Evolutionary conservation across 2,888 invertebrate genomes (phyloP), one percentile per base, ranked within the genome.

Genomic region (Aethes cnicana): DNA sequence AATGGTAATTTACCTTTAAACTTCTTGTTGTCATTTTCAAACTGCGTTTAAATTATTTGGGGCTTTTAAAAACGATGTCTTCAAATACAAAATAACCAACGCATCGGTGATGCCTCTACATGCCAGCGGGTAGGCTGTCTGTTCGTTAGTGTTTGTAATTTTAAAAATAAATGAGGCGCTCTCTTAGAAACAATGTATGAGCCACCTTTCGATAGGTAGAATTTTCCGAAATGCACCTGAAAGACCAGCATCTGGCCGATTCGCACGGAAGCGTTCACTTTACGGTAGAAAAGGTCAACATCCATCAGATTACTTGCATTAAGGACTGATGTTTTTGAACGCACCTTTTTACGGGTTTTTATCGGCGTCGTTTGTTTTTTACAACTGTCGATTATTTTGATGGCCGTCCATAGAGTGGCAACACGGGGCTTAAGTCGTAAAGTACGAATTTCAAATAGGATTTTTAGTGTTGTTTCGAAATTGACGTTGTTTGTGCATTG

Each of bases 291-390:
- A 52, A 52, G 52, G 52, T 52, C 52, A 52, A 39, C 46, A 47
- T 53, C 41, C 41, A 53, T 53, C 47, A 26, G 47, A 47, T 55
- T 52, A 44, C 46, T 50, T 46, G 46, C 44, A 55, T 47, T 37
- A 53, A 17, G 43, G 50, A 42, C 33, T 44, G 43, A 37, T 50
- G 50, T 50, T 50, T 49, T 50, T 50, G 43, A 44, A 44, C 50
- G 43, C 50, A 37, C 43, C 50, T 41, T 50, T 49, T 53, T 50
- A 39, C 43, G 39, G 18, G 8, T 47, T 56, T 59, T 63, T 65
- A 65, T 63, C 55, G 58, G n/a, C 52, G 55, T 41, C 63, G 54
- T 68, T 63, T 63, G 63, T 63, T 62, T 66, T 72, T 72, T 62
- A 72, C 59, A 61, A 55, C 61, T 20, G 46, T 35, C 61, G 59